Conservation (phyloP, 1,140 invertebrate species). For the Habropoda laboriosa region DNA sequence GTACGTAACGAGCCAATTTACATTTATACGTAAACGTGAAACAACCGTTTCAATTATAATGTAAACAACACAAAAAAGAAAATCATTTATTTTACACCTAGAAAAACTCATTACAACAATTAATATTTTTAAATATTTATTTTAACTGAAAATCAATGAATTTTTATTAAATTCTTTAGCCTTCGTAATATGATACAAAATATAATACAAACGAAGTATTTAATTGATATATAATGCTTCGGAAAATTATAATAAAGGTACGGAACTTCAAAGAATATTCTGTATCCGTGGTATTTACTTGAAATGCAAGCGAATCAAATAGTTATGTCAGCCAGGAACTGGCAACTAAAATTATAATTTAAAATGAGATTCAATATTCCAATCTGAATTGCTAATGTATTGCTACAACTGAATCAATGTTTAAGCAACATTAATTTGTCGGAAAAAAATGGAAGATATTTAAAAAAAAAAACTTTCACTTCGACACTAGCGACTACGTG, state of each 20-base stretch:
- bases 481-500: background rate
- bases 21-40: background rate
- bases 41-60: background rate
- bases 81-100: background rate
- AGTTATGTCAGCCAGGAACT: background rate
- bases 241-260: background rate
- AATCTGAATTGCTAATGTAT: background rate
- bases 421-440: background rate
- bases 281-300: background rate
- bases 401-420: background rate
- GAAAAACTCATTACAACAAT: too few relatives aligned
- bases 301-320: background rate
- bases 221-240: too few relatives aligned
- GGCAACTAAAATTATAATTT: conserved; percentile 10
- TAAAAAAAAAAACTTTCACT: conserved; percentile 11
- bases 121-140: too few relatives aligned
- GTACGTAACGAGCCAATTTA: background rate
- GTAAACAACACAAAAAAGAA: background rate
- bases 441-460: background rate
- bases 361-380: conserved; percentile 11
- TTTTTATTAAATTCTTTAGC: too few relatives aligned
- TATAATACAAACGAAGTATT: background rate
- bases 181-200: too few relatives aligned
- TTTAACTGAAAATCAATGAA: too few relatives aligned
- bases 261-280: background rate